Evolutionary conservation across 2,888 invertebrate genomes (phyloP), one percentile per base, ranked within the genome.

Genomic region (Acheta domesticus): DNA sequence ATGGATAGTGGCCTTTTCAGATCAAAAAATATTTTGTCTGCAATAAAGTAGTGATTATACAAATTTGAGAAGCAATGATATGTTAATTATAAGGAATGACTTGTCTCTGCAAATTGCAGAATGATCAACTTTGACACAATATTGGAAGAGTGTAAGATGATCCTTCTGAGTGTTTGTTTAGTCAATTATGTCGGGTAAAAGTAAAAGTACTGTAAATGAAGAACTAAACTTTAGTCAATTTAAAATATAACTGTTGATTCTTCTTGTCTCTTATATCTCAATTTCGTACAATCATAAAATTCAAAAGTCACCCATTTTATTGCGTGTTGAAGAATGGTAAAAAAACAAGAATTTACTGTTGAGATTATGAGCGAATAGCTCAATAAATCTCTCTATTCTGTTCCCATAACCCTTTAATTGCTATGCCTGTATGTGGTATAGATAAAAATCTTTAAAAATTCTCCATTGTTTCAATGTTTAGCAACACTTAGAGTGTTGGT

Each of bases 141-240:
- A 48, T 49, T 48, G 48, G n/a, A 36, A 16, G 20, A 76, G 76
- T 76, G 76, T 36, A 48, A 48, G 76, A 20, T 49, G 48, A 48
- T 76, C 76, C 19, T 36, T 76, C 48, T 36, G 14, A 49, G 48
- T 49, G 48, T n/a, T 23, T 76, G n/a, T 76, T 74, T 78, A 81
- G 79, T 80, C 81, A 81, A 81, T 81, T 81, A 81, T 77, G 78
- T 77, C 81, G 76, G 81, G 81, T 79, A 81, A 77, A 78, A 62
- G 16, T 16, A 62, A 62, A 62, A 62, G 62, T 62, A 62, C 62
- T 62, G 62, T 62, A 62, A 62, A 62, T 62, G 62, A 62, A 62
- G 16, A 62, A 14, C 62, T 62, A 79, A 75, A 79, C 74, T 80
- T 74, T 81, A 82, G 82, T 82, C 82, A 82, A 81, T 82, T 82